Evolutionary conservation across 2,797 vertebrate genomes (phyloP).

Genomic region (Malurus leucopterus): DNA sequence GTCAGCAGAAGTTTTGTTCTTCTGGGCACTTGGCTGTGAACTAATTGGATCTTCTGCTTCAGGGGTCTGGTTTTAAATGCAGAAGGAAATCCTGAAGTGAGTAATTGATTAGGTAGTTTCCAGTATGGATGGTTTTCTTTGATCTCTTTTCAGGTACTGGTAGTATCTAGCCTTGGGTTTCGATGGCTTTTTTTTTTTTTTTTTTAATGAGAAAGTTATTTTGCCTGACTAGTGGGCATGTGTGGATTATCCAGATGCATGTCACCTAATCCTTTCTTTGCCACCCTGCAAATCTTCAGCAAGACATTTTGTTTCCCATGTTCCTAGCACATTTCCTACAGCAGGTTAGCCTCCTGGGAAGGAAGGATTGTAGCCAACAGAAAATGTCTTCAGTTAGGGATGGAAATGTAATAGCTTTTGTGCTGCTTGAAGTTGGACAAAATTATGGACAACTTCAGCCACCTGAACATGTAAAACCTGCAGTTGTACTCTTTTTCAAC

Average conservation of each 20-base stretch:
- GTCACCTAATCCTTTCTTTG: background rate
- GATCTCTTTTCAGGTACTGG: background rate
- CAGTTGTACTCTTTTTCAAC: background rate
- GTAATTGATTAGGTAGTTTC: background rate
- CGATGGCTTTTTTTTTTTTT: background rate
- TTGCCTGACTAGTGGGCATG: background rate
- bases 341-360: background rate
- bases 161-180: background rate
- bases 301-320: fast-evolving
- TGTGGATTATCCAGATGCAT: background rate
- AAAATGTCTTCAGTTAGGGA: background rate
- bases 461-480: background rate
- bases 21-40: background rate
- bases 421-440: background rate
- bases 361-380: background rate
- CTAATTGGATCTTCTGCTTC: background rate
- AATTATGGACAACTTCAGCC: background rate
- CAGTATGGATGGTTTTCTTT: background rate
- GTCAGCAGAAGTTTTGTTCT: background rate
- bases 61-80: background rate
- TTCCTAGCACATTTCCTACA: background rate
- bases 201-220: background rate
- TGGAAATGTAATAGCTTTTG: background rate
- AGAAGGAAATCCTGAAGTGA: background rate
- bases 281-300: background rate